Conservation (phyloP, 2,888 invertebrate species). For the Platyscelio sp. region DNA sequence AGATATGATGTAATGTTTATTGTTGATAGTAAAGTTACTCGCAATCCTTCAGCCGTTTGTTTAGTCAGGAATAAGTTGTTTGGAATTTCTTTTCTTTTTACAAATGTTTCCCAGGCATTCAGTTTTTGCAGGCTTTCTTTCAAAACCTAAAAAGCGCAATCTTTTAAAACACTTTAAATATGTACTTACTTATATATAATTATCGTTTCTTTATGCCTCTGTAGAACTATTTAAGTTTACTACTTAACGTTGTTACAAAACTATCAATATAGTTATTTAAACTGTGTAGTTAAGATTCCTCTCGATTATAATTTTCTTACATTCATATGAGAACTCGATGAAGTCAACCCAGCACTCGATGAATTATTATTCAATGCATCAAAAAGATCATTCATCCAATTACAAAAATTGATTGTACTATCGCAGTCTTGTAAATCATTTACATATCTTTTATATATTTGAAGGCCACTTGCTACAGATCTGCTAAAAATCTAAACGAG, state of each 20-base stretch:
- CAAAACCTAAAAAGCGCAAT: neutral
- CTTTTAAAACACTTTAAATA: neutral
- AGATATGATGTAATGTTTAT: constrained; percentile 26
- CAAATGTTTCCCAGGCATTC: constrained; percentile 38
- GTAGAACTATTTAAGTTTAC: no score
- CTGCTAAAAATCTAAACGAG: constrained; percentile 16
- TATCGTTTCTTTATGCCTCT: no score
- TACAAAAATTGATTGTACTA: constrained; percentile 21
- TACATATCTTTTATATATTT: neutral
- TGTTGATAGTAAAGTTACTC: constrained; percentile 37
- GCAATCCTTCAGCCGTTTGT: constrained; percentile 40
- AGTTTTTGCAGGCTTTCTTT: constrained; percentile 26
- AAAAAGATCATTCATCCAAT: constrained; percentile 20
- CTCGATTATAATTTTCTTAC: no score
- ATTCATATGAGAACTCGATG: neutral
- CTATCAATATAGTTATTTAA: neutral
- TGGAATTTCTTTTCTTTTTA: constrained; percentile 21
- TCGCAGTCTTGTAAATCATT: constrained; percentile 11
- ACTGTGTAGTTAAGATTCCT: no score
- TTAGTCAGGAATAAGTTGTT: constrained; percentile 21
- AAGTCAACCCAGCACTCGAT: neutral
- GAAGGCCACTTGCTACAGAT: constrained; percentile 10
- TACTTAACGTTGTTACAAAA: no score
- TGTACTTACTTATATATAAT: no score
- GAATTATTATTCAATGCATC: constrained; percentile 25